Percentiles rank a stretch among this genome's conserved stretches.
Evolutionary conservation across 2,797 vertebrate genomes (phyloP).

Genomic region (Alca torda): DNA sequence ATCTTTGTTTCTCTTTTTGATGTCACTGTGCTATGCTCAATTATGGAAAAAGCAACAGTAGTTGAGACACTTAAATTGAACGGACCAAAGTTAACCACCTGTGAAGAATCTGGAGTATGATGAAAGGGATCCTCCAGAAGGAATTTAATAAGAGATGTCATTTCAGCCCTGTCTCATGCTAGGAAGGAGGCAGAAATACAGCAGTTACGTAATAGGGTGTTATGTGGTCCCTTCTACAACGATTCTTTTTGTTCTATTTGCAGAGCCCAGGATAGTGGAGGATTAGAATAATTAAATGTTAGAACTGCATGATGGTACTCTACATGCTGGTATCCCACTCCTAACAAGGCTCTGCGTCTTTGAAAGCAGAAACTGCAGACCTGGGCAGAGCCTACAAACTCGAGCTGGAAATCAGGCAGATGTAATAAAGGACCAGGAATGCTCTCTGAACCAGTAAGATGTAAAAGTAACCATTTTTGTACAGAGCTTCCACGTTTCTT

Average conservation of each 20-base stretch:
- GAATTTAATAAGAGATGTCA: not conserved
- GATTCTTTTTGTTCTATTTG: not conserved
- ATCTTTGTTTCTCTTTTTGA: not conserved
- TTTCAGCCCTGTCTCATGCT: not conserved
- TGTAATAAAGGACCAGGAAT: not conserved
- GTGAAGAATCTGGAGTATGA: not conserved
- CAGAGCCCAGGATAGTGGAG: not conserved
- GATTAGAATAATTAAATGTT: not conserved
- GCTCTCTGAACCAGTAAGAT: not conserved
- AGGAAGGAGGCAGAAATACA: not conserved
- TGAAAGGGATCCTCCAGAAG: not conserved
- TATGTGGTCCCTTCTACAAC: not conserved
- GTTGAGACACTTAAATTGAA: not conserved
- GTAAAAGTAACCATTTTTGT: not conserved
- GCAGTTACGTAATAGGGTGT: not conserved
- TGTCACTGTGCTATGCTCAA: not conserved
- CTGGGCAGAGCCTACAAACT: not conserved
- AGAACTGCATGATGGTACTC: not conserved
- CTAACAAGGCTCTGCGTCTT: not conserved
- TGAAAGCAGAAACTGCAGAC: not conserved
- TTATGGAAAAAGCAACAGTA: not conserved
- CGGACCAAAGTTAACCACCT: not conserved
- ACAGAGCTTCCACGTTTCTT: not conserved
- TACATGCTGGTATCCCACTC: not conserved
- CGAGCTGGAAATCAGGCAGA: not conserved